A percentile compares a stretch with the other conserved stretches of the same genome.
phyloP scores from a whole-genome alignment of 2,113 vertebrate species.

The Channa maculata region DNA sequence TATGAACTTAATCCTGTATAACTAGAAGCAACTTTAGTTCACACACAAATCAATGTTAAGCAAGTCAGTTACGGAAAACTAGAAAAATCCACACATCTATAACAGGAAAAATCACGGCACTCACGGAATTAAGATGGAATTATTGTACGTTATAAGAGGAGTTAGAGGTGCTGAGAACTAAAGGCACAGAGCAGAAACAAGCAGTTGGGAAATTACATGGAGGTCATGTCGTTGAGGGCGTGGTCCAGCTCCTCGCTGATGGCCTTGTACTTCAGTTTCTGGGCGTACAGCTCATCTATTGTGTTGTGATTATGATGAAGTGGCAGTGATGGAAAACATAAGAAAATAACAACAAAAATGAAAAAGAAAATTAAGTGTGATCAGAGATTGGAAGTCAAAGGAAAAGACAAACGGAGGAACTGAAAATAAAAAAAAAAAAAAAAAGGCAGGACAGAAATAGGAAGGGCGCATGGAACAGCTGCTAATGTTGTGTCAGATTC shows the following conservation, averaged over 20 bases:
- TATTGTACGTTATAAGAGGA: conserved; percentile 5
- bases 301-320: conserved; percentile 51
- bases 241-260: conserved; percentile 99
- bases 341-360: conserved; percentile 36
- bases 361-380: neutral
- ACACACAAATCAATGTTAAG: conserved; percentile 15
- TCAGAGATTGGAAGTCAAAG: conserved; percentile 66
- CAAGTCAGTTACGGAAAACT: neutral
- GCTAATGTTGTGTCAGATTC: conserved; percentile 71
- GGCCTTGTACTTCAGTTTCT: conserved; percentile 99
- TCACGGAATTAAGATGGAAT: conserved; percentile 58
- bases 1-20: neutral
- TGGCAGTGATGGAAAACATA: conserved; percentile 20
- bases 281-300: conserved; percentile 97
- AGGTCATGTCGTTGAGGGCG: conserved; percentile 99
- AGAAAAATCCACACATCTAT: neutral
- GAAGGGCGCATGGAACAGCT: conserved; percentile 44
- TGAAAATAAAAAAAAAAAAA: neutral
- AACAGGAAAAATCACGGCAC: conserved; percentile 25
- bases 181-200: conserved; percentile 44
- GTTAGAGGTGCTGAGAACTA: conserved; percentile 22
- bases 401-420: conserved; percentile 25
- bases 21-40: neutral
- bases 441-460: conserved; percentile 59
- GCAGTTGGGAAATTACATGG: conserved; percentile 92